Evolutionary conservation across 2,113 vertebrate genomes (phyloP), one percentile per base, ranked within the genome.

Genomic region (Pyxicephalus adspersus): DNA sequence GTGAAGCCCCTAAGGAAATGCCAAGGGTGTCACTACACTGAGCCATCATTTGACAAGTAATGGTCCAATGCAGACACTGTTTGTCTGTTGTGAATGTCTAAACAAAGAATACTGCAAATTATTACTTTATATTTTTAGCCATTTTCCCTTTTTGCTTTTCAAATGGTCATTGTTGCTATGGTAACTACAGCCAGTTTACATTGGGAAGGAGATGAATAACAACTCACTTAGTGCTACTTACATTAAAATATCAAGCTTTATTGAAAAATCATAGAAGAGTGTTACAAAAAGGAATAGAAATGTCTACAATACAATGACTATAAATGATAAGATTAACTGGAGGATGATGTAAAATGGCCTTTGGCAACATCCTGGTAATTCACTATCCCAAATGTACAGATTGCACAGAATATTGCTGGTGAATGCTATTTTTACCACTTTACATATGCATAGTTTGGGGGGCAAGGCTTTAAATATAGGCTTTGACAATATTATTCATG

Each of bases 31-130:
- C 61, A 81, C 61, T 64, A 81, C 70, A 65, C 74, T 81, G 51
- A 63, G 79, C 70, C 68, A 81, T 81, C 65, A 74, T 57, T 81
- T 81, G 79, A 81, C 79, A 74, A 74, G 61, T 74, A 81, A 81
- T 65, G 61, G 79, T 52, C 79, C 22, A 55, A 50, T 74, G 79
- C 61, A 74, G 67, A 57, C 50, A 65, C 38, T 57, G 20, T 72
- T 73, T 81, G 26, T 73, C 60, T 45, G 61, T 81, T 74, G 70
- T 74, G 79, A 74, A 29, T 34, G n/a, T 38, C 28, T 81, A 74
- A 74, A 64, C 70, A 81, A 74, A 81, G 70, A 74, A 52, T 25
- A 26, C 51, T 74, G 70, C 68, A 81, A 81, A 65, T 57, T 73
- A 28, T 81, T 73, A 74, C 58, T 23, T 71, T 71, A 71, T 55